Conservation (phyloP, 1,140 invertebrate species). For the Lepidotrigona ventralis region DNA sequence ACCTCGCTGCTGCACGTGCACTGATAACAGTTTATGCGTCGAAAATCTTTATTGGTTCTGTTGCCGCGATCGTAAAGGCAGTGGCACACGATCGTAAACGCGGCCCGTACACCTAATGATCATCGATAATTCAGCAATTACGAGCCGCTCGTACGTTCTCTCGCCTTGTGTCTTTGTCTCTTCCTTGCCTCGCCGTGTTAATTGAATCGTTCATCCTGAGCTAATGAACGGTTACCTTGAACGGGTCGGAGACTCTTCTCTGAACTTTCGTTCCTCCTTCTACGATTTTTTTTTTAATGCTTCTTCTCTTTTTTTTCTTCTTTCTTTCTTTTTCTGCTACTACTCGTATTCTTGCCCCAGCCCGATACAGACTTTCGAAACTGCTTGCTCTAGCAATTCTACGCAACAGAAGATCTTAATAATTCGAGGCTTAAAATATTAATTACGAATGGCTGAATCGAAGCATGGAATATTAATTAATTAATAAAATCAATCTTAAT, state of each 20-base stretch:
- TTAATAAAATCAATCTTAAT: too few relatives aligned
- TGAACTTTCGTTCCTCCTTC: background rate
- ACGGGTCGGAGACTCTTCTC: background rate
- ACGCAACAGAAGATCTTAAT: too few relatives aligned
- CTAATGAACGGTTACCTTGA: background rate
- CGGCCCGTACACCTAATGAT: background rate
- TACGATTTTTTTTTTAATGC: background rate
- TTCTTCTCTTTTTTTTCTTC: background rate
- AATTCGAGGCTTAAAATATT: too few relatives aligned
- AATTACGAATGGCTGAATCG: too few relatives aligned
- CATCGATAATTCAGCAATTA: conserved; percentile 13
- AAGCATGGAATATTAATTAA: too few relatives aligned
- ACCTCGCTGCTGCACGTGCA: background rate
- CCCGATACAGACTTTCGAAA: too few relatives aligned
- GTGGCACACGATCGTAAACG: conserved; percentile 10
- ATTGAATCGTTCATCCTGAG: conserved; percentile 6
- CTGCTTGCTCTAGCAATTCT: too few relatives aligned
- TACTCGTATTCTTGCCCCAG: too few relatives aligned
- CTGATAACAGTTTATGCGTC: conserved; percentile 15
- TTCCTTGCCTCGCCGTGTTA: background rate
- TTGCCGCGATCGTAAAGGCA: conserved; percentile 10
- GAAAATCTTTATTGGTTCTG: conserved; percentile 13
- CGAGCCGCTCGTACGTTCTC: background rate
- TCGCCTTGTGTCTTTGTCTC: background rate
- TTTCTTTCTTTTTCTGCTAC: background rate